phyloP scores from a whole-genome alignment of 2,797 vertebrate genomes.

The Gouania willdenowi region DNA sequence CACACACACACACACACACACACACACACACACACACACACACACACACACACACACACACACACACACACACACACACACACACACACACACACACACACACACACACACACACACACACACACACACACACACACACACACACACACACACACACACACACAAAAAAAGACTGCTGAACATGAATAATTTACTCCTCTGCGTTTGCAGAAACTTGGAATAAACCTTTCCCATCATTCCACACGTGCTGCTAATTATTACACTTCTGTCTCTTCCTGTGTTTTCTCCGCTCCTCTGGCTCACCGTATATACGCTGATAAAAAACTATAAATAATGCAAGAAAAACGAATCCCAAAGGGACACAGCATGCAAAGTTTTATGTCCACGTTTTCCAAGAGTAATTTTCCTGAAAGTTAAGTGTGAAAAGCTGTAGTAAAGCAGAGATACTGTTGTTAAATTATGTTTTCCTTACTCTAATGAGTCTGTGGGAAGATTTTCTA shows the following conservation, averaged over 20 bases:
- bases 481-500: conserved; percentile 17
- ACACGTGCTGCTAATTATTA: conserved; percentile 18
- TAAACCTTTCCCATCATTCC: conserved; percentile 15
- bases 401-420: conserved; percentile 35
- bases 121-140: too few relatives aligned
- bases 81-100: too few relatives aligned
- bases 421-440: conserved; percentile 45
- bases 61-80: too few relatives aligned
- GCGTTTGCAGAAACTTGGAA: conserved; percentile 19
- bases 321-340: conserved; percentile 53
- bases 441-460: conserved; percentile 38
- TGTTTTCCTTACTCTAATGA: conserved; percentile 8
- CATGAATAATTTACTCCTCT: conserved; percentile 59
- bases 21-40: too few relatives aligned
- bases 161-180: conserved; percentile 26
- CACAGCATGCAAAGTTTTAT: conserved; percentile 35
- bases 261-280: conserved; percentile 14
- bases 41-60: too few relatives aligned
- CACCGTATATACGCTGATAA: conserved; percentile 1
- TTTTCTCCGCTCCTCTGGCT: conserved; percentile 16
- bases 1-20: too few relatives aligned
- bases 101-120: too few relatives aligned
- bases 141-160: too few relatives aligned
- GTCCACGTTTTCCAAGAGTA: conserved; percentile 37
- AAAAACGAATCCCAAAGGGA: conserved; percentile 25